Base-by-base conservation (phyloP, 2,888 invertebrate species). In the Carcina quercana region DNA sequence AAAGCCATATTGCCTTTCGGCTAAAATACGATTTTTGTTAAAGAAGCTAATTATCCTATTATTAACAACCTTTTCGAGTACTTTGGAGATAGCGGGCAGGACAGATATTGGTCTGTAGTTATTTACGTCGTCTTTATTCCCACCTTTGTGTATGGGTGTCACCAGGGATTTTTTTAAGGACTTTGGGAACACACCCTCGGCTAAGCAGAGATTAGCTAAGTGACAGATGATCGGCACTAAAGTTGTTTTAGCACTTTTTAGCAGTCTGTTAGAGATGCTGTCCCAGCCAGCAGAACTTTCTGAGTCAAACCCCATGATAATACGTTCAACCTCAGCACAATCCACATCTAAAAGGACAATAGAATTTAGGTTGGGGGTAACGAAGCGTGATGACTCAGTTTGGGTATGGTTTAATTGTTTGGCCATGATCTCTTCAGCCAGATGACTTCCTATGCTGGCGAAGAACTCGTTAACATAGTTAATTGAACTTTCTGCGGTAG, bases 91-190 rank as follows among this genome's bases (percentile, higher is more conserved):
- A 0, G 34, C 27, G 6, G 38, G 6, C 3, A 43, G 30, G 1
- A 46, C 26, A 11, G 46, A 38, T 12, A 44, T 47, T 5, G 44
- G 42, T 5, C 44, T 32, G 30, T 42, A 47, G 15, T 47, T 47
- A 21, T 29, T 30, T 8, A 41, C 41, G 35, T 30, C 5, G 27
- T 21, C 28, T 30, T 31, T 38, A 6, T 37, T 26, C 13, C 47
- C 43, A 26, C 11, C 20, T 19, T 48, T 45, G 7, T 31, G 27
- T 0, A 47, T 35, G 10, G 42, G 44, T 19, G 22, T 28, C 3
- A 43, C 26, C 11, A 45, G n/a, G 3, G 43, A 27, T 25, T 21
- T 35, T 14, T 47, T 47, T 10, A 46, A 35, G 0, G 15, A 29
- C 1, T 35, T 24, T 1, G 45, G 44, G 8, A 47, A 47, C 6